Evolutionary conservation across 2,888 invertebrate genomes (phyloP).

Genomic region (Eristalis intricaria): DNA sequence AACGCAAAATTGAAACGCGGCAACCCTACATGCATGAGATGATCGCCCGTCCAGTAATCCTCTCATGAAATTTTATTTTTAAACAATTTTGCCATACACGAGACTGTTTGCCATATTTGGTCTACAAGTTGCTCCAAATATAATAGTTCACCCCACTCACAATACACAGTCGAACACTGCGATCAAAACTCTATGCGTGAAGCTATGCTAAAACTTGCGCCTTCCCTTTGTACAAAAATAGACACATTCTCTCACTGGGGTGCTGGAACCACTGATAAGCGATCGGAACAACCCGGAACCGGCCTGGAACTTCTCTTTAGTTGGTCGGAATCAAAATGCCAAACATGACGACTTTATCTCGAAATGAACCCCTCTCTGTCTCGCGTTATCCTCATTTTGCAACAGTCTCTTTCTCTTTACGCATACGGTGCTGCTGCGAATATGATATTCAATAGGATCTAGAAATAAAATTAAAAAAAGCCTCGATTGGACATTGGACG

Average conservation of each 20-base stretch:
- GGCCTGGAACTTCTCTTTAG: conserved; percentile 16
- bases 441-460: conserved; percentile 66
- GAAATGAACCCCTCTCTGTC: conserved; percentile 11
- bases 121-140: conserved; percentile 39
- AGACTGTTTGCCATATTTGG: conserved; percentile 60
- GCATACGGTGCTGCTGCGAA: conserved; percentile 16
- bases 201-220: conserved; percentile 20
- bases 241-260: conserved; percentile 16
- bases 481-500: conserved; percentile 55
- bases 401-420: background rate
- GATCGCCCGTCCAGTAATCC: conserved; percentile 16
- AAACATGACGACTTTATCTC: conserved; percentile 47
- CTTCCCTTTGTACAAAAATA: conserved; percentile 55
- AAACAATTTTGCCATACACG: conserved; percentile 59
- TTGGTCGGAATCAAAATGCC: conserved; percentile 14
- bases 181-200: conserved; percentile 48
- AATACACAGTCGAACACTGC: background rate
- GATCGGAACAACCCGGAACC: conserved; percentile 39
- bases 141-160: conserved; percentile 8
- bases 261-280: conserved; percentile 53
- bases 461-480: conserved; percentile 61
- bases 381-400: background rate
- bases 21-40: conserved; percentile 31
- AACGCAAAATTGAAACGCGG: background rate
- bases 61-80: conserved; percentile 50